Evolutionary conservation across 1,140 invertebrate species (phyloP).

Genomic region (Zaprionus tsacasi): DNA sequence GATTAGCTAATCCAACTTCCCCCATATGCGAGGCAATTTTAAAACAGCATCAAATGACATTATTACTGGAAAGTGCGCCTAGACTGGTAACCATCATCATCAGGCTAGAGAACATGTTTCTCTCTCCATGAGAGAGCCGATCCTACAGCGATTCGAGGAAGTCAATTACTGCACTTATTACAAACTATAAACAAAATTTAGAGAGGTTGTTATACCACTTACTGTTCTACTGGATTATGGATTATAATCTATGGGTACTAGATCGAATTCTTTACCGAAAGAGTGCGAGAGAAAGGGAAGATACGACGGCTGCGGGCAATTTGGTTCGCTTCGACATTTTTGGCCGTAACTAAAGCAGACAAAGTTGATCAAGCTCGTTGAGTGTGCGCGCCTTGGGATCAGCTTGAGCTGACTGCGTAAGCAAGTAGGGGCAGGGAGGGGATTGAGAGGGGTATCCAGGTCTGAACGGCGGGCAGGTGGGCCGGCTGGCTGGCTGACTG

Average conservation of each 20-base stretch:
- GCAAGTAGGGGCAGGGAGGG: neutral
- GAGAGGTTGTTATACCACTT: slow-evolving; percentile 7
- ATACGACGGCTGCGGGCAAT: neutral
- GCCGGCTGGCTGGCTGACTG: slow-evolving; percentile 1
- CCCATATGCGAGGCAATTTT: neutral
- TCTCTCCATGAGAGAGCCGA: neutral
- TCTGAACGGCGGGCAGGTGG: slow-evolving; percentile 38
- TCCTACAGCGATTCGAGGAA: neutral
- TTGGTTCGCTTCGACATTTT: slow-evolving; percentile 19
- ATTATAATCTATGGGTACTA: neutral
- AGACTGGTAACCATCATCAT: neutral
- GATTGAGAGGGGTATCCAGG: neutral
- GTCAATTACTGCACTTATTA: slow-evolving; percentile 6
- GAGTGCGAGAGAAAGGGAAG: neutral
- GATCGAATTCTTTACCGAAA: slow-evolving; percentile 3
- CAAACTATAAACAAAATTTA: slow-evolving; percentile 12
- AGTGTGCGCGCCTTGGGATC: slow-evolving; percentile 1
- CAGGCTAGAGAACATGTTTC: neutral
- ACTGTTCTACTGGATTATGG: slow-evolving; percentile 7
- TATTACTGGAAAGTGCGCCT: neutral
- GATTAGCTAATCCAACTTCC: neutral
- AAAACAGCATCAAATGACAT: neutral
- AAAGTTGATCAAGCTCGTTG: slow-evolving; percentile 41
- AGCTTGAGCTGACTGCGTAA: slow-evolving; percentile 22
- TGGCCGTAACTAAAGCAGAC: slow-evolving; percentile 39